A percentile compares a stretch with the other conserved stretches of the same genome.
Evolutionary conservation across 2,888 invertebrate genomes (phyloP).

Genomic region (Napeogenes sylphis): DNA sequence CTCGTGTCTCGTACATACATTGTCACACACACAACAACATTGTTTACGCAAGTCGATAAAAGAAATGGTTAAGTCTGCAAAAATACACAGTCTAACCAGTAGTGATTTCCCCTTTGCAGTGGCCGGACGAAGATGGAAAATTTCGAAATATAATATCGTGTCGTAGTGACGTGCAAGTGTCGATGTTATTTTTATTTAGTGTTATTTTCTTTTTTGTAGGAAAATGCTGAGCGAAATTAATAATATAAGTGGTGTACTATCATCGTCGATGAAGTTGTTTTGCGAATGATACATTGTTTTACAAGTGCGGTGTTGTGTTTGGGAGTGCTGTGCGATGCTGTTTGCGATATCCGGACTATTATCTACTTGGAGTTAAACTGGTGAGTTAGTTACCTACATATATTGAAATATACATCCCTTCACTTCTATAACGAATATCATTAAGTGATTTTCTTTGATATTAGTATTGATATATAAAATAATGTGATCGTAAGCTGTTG

Average conservation of each 20-base stretch:
- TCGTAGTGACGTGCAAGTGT: conserved; percentile 65
- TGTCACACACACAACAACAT: conserved; percentile 51
- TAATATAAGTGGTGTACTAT: conserved; percentile 76
- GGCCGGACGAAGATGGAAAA: conserved; percentile 74
- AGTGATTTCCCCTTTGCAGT: conserved; percentile 76
- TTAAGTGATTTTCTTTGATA: no score
- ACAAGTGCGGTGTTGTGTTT: conserved; percentile 70
- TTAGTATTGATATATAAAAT: no score
- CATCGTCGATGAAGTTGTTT: conserved; percentile 75
- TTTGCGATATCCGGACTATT: conserved; percentile 42
- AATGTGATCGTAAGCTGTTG: no score
- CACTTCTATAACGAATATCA: no score
- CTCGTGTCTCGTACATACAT: no score
- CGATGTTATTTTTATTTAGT: conserved; percentile 51
- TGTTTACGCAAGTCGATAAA: conserved; percentile 52
- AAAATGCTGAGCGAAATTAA: conserved; percentile 75
- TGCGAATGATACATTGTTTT: conserved; percentile 75
- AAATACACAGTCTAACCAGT: conserved; percentile 62
- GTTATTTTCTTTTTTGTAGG: conserved; percentile 75
- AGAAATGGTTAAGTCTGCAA: conserved; percentile 55
- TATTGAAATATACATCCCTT: no score
- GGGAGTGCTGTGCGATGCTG: conserved; percentile 68
- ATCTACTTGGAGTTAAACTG: conserved; percentile 15
- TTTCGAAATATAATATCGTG: conserved; percentile 68
- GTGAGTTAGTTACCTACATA: conserved; percentile 20